Base-by-base conservation (phyloP, 2,888 invertebrate species). In the Adelognathus sp. region DNA sequence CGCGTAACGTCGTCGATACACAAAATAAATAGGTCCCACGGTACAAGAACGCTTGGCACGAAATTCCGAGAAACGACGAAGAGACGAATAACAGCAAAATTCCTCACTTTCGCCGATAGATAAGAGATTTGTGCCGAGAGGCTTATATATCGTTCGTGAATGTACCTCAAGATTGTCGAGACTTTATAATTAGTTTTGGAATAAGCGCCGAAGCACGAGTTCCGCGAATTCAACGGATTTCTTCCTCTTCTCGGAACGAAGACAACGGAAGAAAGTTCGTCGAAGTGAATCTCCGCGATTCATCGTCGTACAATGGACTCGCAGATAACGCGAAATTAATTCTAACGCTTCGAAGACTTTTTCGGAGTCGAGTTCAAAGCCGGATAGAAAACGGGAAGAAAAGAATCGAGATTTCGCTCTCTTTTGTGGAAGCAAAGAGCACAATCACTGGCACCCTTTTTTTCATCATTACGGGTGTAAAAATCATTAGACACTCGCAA, bases 21-120 rank as follows among this genome's bases (percentile, higher is more conserved):
- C 76, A 79, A 79, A 74, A 66, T 64, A 86, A 85, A 82, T 79
- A 81, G 82, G 84, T 81, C 86, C 84, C n/a, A n/a, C 21, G 18
- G 11, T 21, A 46, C 11, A 36, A 9, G 36, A 21, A 46, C 3
- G 18, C 18, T 9, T 46, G 9, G 6, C 67, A 76, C 63, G 78
- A 76, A n/a, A 82, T 83, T 76, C 74, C 60, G 21, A 52, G 74
- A 74, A 74, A 41, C 39, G 9, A 29, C 31, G 31, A 24, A 44
- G 9, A 73, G 64, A 80, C 76, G 44, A 84, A 50, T 24, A 50
- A 50, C 50, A 85, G n/a, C n/a, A 85, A 83, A 82, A 76, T 84
- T 83, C 80, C 75, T 56, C 64, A 52, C 64, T 27, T 66, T 74
- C 58, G n/a, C 27, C 31, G 58, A 64, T 58, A 50, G 54, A 78